phyloP scores from a whole-genome alignment of 2,113 vertebrate genomes.

The Egretta garzetta region DNA sequence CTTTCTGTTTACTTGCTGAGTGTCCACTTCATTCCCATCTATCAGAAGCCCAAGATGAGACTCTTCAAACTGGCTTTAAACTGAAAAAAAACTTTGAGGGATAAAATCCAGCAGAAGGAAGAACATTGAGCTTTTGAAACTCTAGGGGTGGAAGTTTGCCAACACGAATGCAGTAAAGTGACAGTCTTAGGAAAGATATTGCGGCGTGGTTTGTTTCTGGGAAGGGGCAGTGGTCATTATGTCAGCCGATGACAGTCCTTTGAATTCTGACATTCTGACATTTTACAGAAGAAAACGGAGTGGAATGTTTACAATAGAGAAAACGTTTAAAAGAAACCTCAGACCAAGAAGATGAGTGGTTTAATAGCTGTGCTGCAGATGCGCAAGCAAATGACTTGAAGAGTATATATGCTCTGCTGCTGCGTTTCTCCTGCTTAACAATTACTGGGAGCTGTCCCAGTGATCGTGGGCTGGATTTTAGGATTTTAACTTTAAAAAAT shows the following conservation, averaged over 20 bases:
- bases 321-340: not conserved
- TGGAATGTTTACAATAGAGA: not conserved
- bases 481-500: not conserved
- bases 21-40: not conserved
- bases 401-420: not conserved
- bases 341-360: not conserved
- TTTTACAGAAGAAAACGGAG: not conserved
- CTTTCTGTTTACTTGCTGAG: not conserved
- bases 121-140: not conserved
- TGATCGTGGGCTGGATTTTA: not conserved
- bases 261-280: constrained; percentile 15
- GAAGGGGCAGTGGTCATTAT: not conserved
- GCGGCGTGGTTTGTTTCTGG: not conserved
- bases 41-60: not conserved
- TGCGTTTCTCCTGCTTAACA: not conserved
- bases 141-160: not conserved
- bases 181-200: not conserved
- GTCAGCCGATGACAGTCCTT: not conserved
- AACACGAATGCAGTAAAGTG: not conserved
- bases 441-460: not conserved
- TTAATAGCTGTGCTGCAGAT: not conserved
- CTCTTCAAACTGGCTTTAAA: not conserved
- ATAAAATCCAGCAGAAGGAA: not conserved
- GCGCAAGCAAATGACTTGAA: not conserved
- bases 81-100: not conserved